Evolutionary conservation across 2,797 vertebrate genomes (phyloP).

Genomic region (Buceros bicornis): DNA sequence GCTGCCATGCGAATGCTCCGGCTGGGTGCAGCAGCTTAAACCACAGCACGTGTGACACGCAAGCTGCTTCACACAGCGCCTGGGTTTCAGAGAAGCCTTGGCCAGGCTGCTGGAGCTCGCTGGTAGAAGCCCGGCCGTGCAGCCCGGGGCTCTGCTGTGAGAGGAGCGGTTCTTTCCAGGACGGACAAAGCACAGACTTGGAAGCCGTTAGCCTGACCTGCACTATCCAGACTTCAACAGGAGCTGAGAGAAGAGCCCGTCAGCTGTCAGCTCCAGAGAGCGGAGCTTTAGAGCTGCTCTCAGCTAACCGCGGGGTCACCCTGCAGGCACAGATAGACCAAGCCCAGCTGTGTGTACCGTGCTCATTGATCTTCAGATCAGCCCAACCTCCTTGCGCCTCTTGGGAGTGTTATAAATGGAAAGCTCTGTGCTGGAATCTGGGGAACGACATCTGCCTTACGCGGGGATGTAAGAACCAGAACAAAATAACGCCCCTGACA

Average conservation of each 20-base stretch:
- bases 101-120: neutral
- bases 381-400: neutral
- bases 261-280: neutral
- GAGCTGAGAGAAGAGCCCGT: neutral
- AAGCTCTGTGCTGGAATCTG: neutral
- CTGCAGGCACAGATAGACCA: neutral
- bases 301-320: neutral
- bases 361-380: neutral
- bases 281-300: neutral
- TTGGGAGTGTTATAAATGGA: neutral
- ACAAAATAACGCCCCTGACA: neutral
- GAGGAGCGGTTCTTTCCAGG: neutral
- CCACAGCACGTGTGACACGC: no score
- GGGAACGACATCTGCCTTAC: neutral
- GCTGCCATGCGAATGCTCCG: no score
- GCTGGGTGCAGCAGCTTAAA: no score
- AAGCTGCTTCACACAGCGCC: neutral
- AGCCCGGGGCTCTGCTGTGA: neutral
- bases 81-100: neutral
- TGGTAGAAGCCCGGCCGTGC: neutral
- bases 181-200: neutral
- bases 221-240: neutral
- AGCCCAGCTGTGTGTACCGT: neutral
- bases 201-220: neutral
- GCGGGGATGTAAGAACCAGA: neutral